Conservation (phyloP, 2,888 invertebrate genomes). For the Pteria penguin region DNA sequence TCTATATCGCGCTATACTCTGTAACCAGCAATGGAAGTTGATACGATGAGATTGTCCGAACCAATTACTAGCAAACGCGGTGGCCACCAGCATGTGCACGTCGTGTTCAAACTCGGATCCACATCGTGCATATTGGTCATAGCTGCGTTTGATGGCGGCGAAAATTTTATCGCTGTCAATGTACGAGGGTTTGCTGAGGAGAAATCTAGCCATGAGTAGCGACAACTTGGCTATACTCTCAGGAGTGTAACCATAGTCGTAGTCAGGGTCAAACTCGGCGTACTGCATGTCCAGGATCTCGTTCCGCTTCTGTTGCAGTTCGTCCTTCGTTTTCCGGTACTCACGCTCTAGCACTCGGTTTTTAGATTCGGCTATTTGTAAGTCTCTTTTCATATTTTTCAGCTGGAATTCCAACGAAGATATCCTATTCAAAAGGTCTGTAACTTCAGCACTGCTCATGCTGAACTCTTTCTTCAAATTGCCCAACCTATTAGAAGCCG, state of each 20-base stretch:
- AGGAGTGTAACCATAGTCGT: conserved; percentile 71
- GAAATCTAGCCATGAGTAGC: conserved; percentile 67
- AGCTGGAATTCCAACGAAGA: conserved; percentile 71
- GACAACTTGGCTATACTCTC: conserved; percentile 71
- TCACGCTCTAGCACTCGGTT: conserved; percentile 71
- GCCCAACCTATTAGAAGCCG: conserved; percentile 34
- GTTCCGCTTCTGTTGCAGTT: conserved; percentile 63
- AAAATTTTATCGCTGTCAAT: conserved; percentile 71
- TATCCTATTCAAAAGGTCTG: conserved; percentile 68
- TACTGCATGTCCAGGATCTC: conserved; percentile 62
- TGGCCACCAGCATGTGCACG: conserved; percentile 77
- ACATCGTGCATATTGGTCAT: conserved; percentile 68
- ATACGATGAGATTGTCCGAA: conserved; percentile 68
- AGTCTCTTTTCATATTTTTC: conserved; percentile 67
- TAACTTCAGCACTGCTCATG: conserved; percentile 55
- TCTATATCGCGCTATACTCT: conserved; percentile 62
- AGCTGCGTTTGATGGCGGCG: conserved; percentile 67
- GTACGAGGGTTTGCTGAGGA: conserved; percentile 69
- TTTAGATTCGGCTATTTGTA: conserved; percentile 70
- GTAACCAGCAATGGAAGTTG: conserved; percentile 72
- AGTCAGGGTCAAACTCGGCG: conserved; percentile 69
- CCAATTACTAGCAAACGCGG: conserved; percentile 76
- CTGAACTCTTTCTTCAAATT: conserved; percentile 46
- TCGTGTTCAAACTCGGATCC: conserved; percentile 69
- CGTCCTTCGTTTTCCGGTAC: conserved; percentile 64